phyloP scores from a whole-genome alignment of 2,113 vertebrate genomes.

The Stigmatopora argus region DNA sequence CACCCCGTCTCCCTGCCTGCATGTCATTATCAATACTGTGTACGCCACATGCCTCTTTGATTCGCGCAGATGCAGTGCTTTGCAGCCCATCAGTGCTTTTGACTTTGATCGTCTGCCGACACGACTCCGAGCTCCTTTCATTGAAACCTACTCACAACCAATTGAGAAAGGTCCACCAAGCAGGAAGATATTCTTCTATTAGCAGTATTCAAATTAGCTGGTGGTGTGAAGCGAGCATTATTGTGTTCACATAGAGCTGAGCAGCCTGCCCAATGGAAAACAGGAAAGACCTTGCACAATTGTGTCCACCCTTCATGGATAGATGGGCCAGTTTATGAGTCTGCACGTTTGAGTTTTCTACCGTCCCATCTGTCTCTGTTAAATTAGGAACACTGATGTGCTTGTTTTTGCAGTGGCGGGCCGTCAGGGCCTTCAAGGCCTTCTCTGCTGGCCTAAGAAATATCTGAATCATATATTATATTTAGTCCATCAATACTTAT shows the following conservation, averaged over 20 bases:
- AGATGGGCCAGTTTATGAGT: slow-evolving; percentile 40
- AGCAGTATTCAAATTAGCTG: slow-evolving; percentile 47
- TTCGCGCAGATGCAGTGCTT: slow-evolving; percentile 2
- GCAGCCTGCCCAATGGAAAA: slow-evolving; percentile 23
- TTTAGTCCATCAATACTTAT: too few species aligned
- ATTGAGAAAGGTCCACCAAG: slow-evolving; percentile 11
- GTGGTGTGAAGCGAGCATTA: neutral
- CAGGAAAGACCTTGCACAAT: slow-evolving; percentile 10
- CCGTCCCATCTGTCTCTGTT: slow-evolving; percentile 29
- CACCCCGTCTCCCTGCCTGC: neutral
- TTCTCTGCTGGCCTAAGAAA: too few species aligned
- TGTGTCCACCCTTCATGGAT: slow-evolving; percentile 22
- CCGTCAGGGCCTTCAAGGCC: too few species aligned
- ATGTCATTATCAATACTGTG: neutral
- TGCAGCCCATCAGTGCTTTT: neutral
- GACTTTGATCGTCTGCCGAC: slow-evolving; percentile 9
- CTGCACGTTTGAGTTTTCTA: slow-evolving; percentile 10
- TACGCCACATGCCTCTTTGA: neutral
- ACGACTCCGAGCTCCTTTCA: neutral
- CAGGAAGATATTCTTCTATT: slow-evolving; percentile 27
- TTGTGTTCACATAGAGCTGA: slow-evolving; percentile 9
- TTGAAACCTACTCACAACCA: neutral
- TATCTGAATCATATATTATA: too few species aligned
- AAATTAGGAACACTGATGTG: slow-evolving; percentile 10
- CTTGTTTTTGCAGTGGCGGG: too few species aligned